Evolutionary conservation across 2,113 vertebrate species (phyloP), one percentile per base, ranked within the genome.

Genomic region (Meriones unguiculatus): DNA sequence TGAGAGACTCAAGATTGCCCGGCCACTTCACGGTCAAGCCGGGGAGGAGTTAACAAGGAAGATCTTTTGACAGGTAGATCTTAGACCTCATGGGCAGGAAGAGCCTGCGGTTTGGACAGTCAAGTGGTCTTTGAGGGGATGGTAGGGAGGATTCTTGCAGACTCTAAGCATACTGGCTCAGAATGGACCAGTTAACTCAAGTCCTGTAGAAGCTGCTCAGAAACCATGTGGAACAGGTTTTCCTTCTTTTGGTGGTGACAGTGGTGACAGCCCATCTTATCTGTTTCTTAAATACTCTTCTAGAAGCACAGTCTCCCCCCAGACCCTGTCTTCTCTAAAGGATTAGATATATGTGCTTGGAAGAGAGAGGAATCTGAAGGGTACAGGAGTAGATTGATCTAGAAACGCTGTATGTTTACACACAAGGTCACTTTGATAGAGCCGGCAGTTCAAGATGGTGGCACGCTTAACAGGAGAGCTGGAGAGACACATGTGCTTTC

Each of bases 401-500:
- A 41, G n/a, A 70, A 93, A 93, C 52, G 25, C n/a, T 75, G 3
- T 75, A 12, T 76, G 93, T 96, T 92, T 81, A 89, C 80, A 28
- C 24, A 35, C 54, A 54, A 7, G 28, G 41, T 70, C 32, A 72
- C 89, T 92, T 87, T 86, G 76, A 95, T 75, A 95, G n/a, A 90
- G 54, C 12, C 64, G 38, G 65, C 87, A 82, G 30, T 73, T 46
- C 92, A 32, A 86, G 59, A 81, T 64, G 52, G 72, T 59, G 84
- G 32, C 24, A 85, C 87, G 90, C 72, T 17, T 5, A 86, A 89
- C 88, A 95, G 87, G 94, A 70, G 65, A 97, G 97, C 96, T 96
- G 92, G 81, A 95, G 82, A 98, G 98, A 97, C 90, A 96, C 97
- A 98, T 94, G 96, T 90, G 96, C 0, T 0, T 32, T 93, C 93